These are phyloP conservation scores for Nephrotoma flavescens DNA, from an alignment of 2,888 invertebrate species.

Conservation along the genomic window DNA sequence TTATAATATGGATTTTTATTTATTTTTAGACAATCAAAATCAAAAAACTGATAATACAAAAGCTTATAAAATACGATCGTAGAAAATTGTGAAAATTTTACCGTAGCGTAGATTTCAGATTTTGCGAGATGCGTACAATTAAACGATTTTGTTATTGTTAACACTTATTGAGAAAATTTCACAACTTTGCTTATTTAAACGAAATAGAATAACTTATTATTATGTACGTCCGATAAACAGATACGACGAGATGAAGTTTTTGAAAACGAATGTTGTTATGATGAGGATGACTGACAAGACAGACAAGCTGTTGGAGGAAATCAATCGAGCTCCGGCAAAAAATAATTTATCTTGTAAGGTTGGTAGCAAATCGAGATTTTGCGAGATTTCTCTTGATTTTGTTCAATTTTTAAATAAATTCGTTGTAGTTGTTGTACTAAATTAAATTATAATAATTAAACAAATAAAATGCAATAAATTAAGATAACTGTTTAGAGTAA, in stretches of 20 bases:
- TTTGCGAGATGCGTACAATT: not conserved
- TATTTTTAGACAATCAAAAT: constrained; percentile 5
- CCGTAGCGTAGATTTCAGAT: constrained; percentile 3
- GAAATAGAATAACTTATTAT: not conserved
- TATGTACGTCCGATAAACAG: not conserved
- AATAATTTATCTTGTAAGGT: not conserved
- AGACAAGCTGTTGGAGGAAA: not conserved
- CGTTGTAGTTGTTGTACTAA: not conserved
- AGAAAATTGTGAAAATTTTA: constrained; percentile 3
- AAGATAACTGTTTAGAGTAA: no score
- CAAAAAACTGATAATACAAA: constrained; percentile 1
- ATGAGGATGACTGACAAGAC: not conserved
- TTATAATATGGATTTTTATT: constrained; percentile 3
- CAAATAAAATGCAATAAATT: not conserved
- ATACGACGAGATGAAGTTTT: not conserved
- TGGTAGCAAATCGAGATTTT: not conserved
- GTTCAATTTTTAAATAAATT: not conserved
- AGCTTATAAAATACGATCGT: not conserved
- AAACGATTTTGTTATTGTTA: not conserved
- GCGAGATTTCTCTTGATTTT: not conserved
- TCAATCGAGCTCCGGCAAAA: not conserved
- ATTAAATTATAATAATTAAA: not conserved
- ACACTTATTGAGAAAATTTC: not conserved
- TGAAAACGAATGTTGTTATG: not conserved
- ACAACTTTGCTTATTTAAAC: not conserved